These are phyloP conservation scores for Nycticryphes semicollaris DNA, from an alignment of 2,113 vertebrate genomes.

Conservation along the genomic window DNA sequence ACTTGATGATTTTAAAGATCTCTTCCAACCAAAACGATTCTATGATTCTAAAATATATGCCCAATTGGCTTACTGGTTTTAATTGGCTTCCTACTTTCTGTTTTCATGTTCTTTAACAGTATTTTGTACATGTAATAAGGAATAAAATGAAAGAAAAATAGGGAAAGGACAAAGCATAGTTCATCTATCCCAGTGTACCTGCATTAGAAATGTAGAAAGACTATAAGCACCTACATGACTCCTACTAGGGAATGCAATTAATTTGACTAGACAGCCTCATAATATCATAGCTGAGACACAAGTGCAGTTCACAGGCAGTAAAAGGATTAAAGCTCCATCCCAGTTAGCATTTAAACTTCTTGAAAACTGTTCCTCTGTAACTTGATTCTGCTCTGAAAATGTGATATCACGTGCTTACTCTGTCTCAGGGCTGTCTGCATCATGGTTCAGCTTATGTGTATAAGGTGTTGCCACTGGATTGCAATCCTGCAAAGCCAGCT, in stretches of 20 bases:
- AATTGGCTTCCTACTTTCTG: not conserved
- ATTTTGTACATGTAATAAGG: not conserved
- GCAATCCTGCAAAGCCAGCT: not conserved
- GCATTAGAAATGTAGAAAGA: not conserved
- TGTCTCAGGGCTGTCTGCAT: not conserved
- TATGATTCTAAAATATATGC: not conserved
- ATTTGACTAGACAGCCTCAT: conserved; percentile 60
- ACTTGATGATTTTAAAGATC: not conserved
- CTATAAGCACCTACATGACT: conserved; percentile 49
- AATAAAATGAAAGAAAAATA: not conserved
- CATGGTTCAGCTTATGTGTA: not conserved
- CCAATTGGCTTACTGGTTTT: not conserved
- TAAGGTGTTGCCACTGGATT: not conserved
- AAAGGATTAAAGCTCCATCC: conserved; percentile 59
- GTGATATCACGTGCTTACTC: not conserved
- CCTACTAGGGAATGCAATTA: conserved; percentile 35
- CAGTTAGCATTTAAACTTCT: conserved; percentile 4
- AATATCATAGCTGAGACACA: conserved; percentile 42
- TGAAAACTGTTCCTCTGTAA: not conserved
- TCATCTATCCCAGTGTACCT: not conserved
- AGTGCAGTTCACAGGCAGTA: conserved; percentile 24
- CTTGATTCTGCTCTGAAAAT: not conserved
- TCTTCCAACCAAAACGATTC: not conserved
- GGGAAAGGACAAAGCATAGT: not conserved
- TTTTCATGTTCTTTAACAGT: not conserved